Conservation (phyloP, 2,797 vertebrate species). For the Kryptolebias ocellatus region DNA sequence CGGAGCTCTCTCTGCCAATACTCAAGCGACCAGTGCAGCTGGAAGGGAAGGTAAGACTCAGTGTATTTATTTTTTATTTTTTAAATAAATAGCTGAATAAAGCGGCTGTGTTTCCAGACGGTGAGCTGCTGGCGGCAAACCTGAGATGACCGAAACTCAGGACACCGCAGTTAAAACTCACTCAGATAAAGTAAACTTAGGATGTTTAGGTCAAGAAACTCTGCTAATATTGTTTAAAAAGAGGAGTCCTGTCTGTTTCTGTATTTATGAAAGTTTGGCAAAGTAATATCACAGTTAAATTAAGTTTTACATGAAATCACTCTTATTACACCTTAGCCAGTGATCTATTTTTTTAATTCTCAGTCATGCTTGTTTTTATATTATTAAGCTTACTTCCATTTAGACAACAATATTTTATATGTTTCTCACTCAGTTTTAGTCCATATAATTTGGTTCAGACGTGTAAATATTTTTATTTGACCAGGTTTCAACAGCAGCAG, state of each 20-base stretch:
- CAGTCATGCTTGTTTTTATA: too few species aligned
- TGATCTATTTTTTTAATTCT: too few species aligned
- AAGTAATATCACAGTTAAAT: too few species aligned
- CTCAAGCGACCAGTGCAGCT: slow-evolving; percentile 96
- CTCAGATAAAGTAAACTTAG: neutral
- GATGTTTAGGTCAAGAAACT: neutral
- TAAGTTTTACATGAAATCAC: too few species aligned
- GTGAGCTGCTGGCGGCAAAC: neutral
- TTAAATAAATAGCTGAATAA: neutral
- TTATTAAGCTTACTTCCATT: too few species aligned
- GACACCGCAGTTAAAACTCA: neutral
- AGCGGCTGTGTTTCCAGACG: neutral
- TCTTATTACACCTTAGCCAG: too few species aligned
- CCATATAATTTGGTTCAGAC: too few species aligned
- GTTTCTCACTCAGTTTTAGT: too few species aligned
- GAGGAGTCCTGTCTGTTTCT: neutral
- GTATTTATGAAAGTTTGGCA: neutral
- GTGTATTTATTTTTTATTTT: rapidly evolving
- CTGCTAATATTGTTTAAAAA: neutral
- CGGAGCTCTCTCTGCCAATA: slow-evolving; percentile 86
- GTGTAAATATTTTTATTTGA: too few species aligned
- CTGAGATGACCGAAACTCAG: slow-evolving; percentile 34
- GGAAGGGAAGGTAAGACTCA: slow-evolving; percentile 92
- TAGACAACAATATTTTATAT: too few species aligned
- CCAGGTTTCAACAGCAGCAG: too few species aligned